Evolutionary conservation across 2,113 vertebrate species (phyloP).

Genomic region (Caretta caretta): DNA sequence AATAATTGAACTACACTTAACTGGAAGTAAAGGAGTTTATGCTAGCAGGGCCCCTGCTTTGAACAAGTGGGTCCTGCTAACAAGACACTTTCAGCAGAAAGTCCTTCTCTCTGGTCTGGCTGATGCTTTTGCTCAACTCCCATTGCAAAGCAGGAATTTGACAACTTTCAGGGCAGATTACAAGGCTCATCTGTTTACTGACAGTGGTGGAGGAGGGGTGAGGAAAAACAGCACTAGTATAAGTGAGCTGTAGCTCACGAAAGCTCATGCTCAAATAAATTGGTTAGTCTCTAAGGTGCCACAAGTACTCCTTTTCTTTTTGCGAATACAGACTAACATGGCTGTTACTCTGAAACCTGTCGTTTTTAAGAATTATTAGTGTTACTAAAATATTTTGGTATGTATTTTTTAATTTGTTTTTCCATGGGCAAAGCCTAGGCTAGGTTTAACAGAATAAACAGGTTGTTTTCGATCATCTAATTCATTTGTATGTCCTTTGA

Average conservation of each 20-base stretch:
- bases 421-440: not conserved
- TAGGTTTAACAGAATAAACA: not conserved
- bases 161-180: not conserved
- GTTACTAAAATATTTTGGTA: not conserved
- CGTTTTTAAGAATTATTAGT: not conserved
- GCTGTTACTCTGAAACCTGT: too few relatives aligned
- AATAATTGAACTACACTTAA: not conserved
- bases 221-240: not conserved
- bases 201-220: too few relatives aligned
- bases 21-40: not conserved
- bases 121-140: not conserved
- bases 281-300: too few relatives aligned
- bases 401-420: not conserved
- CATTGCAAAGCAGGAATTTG: not conserved
- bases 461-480: not conserved
- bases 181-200: not conserved
- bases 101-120: not conserved
- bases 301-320: too few relatives aligned
- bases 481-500: not conserved
- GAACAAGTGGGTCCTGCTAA: not conserved
- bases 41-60: not conserved
- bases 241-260: too few relatives aligned
- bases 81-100: not conserved
- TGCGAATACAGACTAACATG: too few relatives aligned
- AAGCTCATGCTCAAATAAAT: too few relatives aligned